Percentiles rank a stretch among this genome's conserved stretches.
These are phyloP conservation scores for Prunella fulvescens DNA, from an alignment of 2,113 vertebrate genomes.

Conservation along the genomic window DNA sequence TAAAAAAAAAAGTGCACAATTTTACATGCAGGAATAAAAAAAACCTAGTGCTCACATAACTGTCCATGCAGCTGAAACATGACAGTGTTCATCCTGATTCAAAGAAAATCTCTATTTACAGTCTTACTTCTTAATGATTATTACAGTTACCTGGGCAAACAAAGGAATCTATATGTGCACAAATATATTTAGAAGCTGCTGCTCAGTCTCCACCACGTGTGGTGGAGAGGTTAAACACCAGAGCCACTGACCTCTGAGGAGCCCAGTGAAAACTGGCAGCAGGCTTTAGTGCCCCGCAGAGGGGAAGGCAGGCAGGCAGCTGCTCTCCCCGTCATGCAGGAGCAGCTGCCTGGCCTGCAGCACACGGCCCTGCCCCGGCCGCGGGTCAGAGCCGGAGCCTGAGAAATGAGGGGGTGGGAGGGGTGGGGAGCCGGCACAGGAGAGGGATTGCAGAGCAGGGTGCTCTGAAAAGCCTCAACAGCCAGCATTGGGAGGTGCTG, in stretches of 20 bases:
- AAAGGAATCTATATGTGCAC: not conserved
- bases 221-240: not conserved
- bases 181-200: not conserved
- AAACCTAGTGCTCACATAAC: not conserved
- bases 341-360: slow-evolving; percentile 54
- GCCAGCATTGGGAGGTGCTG: not conserved
- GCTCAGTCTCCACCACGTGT: not conserved
- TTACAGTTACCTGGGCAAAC: not conserved
- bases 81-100: not conserved
- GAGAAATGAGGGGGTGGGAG: slow-evolving; percentile 65
- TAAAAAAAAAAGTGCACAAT: not conserved
- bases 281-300: slow-evolving; percentile 16
- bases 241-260: not conserved
- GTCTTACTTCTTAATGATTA: not conserved
- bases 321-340: slow-evolving; percentile 30
- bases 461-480: not conserved
- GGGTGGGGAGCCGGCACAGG: not conserved
- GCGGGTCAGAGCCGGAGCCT: slow-evolving; percentile 48
- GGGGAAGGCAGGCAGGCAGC: slow-evolving; percentile 36
- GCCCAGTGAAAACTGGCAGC: slow-evolving; percentile 30
- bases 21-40: not conserved
- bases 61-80: not conserved
- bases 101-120: not conserved
- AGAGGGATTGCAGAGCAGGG: not conserved
- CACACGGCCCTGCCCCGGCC: slow-evolving; percentile 26